Conservation (phyloP, 1,140 invertebrate species). For the Drosophila bocki region DNA sequence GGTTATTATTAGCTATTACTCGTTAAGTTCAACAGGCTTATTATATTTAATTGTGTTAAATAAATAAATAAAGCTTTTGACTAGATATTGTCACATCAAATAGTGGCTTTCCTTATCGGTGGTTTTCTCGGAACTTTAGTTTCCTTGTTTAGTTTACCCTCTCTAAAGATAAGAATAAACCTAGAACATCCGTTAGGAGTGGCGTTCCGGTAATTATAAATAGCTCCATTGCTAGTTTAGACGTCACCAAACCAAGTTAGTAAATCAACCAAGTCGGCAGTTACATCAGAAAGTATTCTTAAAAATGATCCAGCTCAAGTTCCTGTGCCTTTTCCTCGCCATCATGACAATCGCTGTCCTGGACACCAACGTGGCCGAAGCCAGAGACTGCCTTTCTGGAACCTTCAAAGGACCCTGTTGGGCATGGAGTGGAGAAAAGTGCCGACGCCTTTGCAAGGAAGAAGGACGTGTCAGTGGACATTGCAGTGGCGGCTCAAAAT, state of each 20-base stretch:
- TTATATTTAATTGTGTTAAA: neutral
- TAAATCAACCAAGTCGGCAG: neutral
- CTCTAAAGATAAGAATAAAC: constrained; percentile 1
- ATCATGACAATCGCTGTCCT: constrained; percentile 10
- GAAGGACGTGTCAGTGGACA: constrained; percentile 17
- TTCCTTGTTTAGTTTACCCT: constrained; percentile 1
- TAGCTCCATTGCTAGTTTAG: neutral
- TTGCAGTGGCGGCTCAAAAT: constrained; percentile 22
- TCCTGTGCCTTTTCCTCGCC: constrained; percentile 2
- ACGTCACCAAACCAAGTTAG: neutral
- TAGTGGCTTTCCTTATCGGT: neutral
- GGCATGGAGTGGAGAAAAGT: constrained; percentile 17
- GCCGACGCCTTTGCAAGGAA: constrained; percentile 12
- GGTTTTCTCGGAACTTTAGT: neutral
- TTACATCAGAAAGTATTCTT: neutral
- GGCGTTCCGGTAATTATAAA: neutral
- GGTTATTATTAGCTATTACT: neutral
- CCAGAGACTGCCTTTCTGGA: constrained; percentile 10
- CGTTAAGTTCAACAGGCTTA: neutral
- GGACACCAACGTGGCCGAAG: constrained; percentile 5
- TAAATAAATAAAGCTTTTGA: constrained; percentile 12
- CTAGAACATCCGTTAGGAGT: neutral
- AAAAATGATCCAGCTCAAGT: constrained; percentile 23
- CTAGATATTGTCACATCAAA: neutral
- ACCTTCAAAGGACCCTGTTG: constrained; percentile 8